phyloP scores from a whole-genome alignment of 1,140 invertebrate genomes.

The Periplaneta americana region DNA sequence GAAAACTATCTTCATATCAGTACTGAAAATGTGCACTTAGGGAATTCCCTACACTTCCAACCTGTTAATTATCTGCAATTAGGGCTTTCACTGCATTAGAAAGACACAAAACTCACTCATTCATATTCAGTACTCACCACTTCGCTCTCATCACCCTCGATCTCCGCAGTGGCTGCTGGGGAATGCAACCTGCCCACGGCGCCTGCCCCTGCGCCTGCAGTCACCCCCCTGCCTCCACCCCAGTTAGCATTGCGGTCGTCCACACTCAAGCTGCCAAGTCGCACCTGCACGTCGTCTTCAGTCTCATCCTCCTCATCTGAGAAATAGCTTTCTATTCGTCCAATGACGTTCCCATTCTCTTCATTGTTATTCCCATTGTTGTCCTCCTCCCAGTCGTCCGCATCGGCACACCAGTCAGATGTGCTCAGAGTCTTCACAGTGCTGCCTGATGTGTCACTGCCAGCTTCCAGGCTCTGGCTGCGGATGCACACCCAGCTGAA shows the following conservation, averaged over 20 bases:
- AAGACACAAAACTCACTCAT: no score
- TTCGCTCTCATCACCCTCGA: conserved; percentile 62
- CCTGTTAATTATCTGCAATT: no score
- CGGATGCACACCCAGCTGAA: conserved; percentile 61
- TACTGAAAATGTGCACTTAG: no score
- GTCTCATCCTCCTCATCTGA: conserved; percentile 45
- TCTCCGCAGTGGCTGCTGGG: conserved; percentile 58
- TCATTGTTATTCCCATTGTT: conserved; percentile 49
- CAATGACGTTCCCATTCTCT: conserved; percentile 51
- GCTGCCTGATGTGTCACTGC: conserved; percentile 32
- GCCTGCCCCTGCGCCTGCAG: conserved; percentile 29
- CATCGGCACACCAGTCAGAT: conserved; percentile 59
- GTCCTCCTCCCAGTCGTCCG: conserved; percentile 62
- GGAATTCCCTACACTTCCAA: no score
- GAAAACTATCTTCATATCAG: no score
- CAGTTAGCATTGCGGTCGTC: conserved; percentile 51
- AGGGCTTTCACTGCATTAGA: no score
- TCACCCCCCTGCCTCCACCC: conserved; percentile 4
- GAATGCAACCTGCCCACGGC: conserved; percentile 49
- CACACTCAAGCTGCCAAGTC: conserved; percentile 40
- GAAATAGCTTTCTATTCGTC: background rate
- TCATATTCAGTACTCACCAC: conserved; percentile 46
- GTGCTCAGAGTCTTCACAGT: conserved; percentile 31
- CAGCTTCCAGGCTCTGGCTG: conserved; percentile 49
- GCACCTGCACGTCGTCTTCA: conserved; percentile 41